Conservation (phyloP, 2,113 vertebrate genomes). For the Arenaria interpres region DNA sequence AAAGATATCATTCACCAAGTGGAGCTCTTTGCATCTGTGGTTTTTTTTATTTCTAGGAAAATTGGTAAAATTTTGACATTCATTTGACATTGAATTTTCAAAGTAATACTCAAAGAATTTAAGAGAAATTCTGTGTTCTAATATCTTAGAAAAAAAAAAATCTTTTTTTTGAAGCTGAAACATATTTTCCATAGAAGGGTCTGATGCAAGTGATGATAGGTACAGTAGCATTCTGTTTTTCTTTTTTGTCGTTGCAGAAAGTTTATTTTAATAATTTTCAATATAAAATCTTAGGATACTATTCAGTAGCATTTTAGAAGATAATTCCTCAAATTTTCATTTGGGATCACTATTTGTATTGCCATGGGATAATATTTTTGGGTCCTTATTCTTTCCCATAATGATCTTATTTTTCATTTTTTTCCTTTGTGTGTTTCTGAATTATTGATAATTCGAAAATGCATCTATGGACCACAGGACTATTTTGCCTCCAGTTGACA, state of each 20-base stretch:
- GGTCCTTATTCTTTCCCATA: not conserved
- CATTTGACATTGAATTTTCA: not conserved
- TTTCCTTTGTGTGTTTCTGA: not conserved
- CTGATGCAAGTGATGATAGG: not conserved
- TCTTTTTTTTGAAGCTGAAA: not conserved
- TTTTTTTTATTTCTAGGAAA: not conserved
- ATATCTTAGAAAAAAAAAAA: not conserved
- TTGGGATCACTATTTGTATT: not conserved
- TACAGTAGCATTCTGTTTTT: not conserved
- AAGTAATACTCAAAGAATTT: not conserved
- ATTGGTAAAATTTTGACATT: not conserved
- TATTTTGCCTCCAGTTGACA: not conserved
- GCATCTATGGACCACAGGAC: not conserved
- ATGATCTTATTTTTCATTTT: not conserved
- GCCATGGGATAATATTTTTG: not conserved
- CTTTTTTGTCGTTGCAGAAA: not conserved
- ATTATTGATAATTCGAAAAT: not conserved
- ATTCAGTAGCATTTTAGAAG: not conserved
- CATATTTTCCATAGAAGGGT: not conserved
- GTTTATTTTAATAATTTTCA: not conserved
- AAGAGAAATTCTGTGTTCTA: not conserved
- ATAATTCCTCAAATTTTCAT: not conserved
- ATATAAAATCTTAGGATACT: not conserved
- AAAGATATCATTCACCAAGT: not conserved
- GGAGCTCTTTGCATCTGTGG: not conserved